Conservation (phyloP, 2,888 invertebrate species). For the Fragum sueziense region DNA sequence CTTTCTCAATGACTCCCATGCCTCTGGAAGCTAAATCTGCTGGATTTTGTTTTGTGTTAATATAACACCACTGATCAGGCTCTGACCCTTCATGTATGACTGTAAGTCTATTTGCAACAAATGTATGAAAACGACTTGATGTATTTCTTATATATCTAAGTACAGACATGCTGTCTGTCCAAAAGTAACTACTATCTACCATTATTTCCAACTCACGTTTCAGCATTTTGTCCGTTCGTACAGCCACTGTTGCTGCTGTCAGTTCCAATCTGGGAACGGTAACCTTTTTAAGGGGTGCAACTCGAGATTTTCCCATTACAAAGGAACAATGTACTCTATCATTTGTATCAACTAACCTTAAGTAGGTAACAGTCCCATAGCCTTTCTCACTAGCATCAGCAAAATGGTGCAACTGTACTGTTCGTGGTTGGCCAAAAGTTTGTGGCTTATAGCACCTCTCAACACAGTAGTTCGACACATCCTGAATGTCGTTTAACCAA, state of each 20-base stretch:
- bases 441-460: conserved; percentile 42
- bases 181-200: conserved; percentile 39
- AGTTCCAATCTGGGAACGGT: conserved; percentile 61
- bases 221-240: conserved; percentile 27
- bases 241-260: conserved; percentile 51
- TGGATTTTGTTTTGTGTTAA: conserved; percentile 58
- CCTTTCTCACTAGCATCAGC: conserved; percentile 40
- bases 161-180: conserved; percentile 62
- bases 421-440: conserved; percentile 35
- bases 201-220: conserved; percentile 27
- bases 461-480: conserved; percentile 20
- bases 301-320: conserved; percentile 56
- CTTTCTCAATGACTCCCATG: conserved; percentile 22
- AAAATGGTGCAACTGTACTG: conserved; percentile 56
- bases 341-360: conserved; percentile 33
- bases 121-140: conserved; percentile 59
- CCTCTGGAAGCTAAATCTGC: conserved; percentile 62
- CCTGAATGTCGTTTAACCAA: conserved; percentile 40
- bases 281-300: conserved; percentile 56
- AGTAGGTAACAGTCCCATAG: conserved; percentile 59
- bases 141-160: conserved; percentile 64
- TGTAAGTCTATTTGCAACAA: conserved; percentile 64
- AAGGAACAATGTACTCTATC: conserved; percentile 52
- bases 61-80: conserved; percentile 57
- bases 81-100: conserved; percentile 49